Conservation (phyloP, 2,113 vertebrate genomes). For the Calidris pygmaea region DNA sequence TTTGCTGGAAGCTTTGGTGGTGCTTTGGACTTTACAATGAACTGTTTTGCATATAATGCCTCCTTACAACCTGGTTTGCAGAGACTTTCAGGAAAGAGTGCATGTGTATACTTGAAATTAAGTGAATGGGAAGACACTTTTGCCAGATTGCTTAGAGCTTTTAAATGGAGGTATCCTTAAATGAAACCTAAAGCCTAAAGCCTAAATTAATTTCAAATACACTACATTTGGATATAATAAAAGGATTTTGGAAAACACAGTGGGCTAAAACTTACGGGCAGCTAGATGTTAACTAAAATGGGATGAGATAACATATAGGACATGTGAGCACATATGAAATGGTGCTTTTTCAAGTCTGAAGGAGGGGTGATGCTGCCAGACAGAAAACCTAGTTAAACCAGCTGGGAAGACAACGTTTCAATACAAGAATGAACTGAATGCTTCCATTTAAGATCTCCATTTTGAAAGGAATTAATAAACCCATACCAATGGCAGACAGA, state of each 20-base stretch:
- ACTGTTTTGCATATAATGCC: neutral
- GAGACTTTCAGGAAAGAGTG: neutral
- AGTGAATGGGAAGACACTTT: neutral
- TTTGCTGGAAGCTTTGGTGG: neutral
- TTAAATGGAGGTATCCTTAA: neutral
- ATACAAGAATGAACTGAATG: neutral
- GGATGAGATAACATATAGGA: neutral
- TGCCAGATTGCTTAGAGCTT: neutral
- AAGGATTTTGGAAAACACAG: neutral
- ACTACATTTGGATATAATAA: neutral
- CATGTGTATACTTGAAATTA: neutral
- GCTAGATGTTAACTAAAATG: neutral
- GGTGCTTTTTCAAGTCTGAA: neutral
- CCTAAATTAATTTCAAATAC: neutral
- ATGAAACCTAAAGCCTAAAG: neutral
- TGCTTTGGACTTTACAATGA: neutral
- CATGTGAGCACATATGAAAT: neutral
- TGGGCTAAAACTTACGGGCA: neutral
- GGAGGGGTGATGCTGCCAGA: neutral
- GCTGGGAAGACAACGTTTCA: neutral
- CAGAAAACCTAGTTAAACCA: neutral
- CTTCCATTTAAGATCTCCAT: neutral
- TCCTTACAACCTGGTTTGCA: neutral
- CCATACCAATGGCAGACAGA: neutral
- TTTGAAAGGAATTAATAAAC: neutral